Evolutionary conservation across 2,113 vertebrate genomes (phyloP).

Genomic region (Syngnathoides biaculeatus): DNA sequence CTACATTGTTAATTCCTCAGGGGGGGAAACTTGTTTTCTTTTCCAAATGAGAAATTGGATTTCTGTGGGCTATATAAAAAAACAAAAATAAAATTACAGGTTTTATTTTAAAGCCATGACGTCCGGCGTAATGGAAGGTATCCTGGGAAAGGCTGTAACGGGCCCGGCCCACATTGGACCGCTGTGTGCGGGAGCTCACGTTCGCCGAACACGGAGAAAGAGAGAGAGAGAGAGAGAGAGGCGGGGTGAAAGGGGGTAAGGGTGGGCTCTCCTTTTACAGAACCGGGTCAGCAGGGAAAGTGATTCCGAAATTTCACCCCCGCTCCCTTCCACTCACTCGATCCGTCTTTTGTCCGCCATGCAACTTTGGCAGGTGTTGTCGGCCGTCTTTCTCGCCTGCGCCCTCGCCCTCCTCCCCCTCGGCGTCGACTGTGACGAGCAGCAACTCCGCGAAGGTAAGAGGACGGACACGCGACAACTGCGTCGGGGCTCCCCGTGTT

Average conservation of each 20-base stretch:
- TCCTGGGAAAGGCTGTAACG: background rate
- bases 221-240: background rate
- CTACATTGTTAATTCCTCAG: too few relatives aligned
- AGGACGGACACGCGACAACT: background rate
- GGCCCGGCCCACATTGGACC: background rate
- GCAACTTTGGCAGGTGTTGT: constrained; percentile 16
- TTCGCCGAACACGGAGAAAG: constrained; percentile 3
- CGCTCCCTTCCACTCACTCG: background rate
- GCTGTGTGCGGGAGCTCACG: constrained; percentile 47
- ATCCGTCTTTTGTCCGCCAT: constrained; percentile 20
- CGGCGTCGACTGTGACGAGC: constrained; percentile 28
- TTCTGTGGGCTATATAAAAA: too few relatives aligned
- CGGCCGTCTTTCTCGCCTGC: constrained; percentile 7
- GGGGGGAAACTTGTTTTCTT: too few relatives aligned
- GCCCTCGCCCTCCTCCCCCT: background rate
- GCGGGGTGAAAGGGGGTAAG: too few relatives aligned
- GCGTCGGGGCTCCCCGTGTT: background rate
- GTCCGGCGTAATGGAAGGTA: background rate
- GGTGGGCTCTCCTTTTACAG: background rate
- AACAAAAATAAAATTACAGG: too few relatives aligned
- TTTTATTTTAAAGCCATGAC: too few relatives aligned
- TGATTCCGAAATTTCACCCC: background rate
- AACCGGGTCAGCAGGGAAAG: background rate
- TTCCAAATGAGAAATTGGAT: too few relatives aligned
- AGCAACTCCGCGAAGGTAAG: constrained; percentile 57